Evolutionary conservation across 2,113 vertebrate species (phyloP), one percentile per base, ranked within the genome.

Genomic region (Ailuropoda melanoleuca): DNA sequence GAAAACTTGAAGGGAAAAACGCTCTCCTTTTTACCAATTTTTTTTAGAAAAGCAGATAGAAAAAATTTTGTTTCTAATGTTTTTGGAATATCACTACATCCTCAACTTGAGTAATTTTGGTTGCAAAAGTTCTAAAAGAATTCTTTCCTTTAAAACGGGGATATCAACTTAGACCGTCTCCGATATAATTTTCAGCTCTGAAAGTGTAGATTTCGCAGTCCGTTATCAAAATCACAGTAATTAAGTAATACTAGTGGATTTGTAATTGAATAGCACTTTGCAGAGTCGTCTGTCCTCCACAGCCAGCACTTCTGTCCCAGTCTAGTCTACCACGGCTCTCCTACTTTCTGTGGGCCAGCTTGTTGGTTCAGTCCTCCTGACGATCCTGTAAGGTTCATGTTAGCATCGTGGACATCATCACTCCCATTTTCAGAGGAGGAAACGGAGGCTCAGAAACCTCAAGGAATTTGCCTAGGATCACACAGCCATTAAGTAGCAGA

Each of bases 111-210:
- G 12, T 89, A 48, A 21, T 70, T 93, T 81, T 74, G 18, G 62
- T 37, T 75, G 37, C 34, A 93, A 75, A 85, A 78, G 12, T 46
- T 95, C 13, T 50, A 13, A 19, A 53, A 48, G 1, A 53, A 0
- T 26, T 60, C 92, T 83, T 92, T 48, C 24, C 72, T 88, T 46
- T 77, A 88, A 92, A 98, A 85, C 60, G 6, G 83, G 50, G 21
- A 14, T 95, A 50, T 91, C n/a, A 68, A 83, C 75, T 90, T 70
- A 88, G 31, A 34, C 72, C 17, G 56, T 26, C 34, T 86, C n/a
- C 18, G 74, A 2, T 81, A 39, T 82, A 9, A 48, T 48, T 92
- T 93, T 95, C 66, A 85, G n/a, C 68, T 91, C 48, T 43, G 43
- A 53, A 43, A 37, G 6, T 29, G 2, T 62, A 88, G 93, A 66